Evolutionary conservation across 2,888 invertebrate genomes (phyloP), one percentile per base, ranked within the genome.

Genomic region (Hipparchia semele): DNA sequence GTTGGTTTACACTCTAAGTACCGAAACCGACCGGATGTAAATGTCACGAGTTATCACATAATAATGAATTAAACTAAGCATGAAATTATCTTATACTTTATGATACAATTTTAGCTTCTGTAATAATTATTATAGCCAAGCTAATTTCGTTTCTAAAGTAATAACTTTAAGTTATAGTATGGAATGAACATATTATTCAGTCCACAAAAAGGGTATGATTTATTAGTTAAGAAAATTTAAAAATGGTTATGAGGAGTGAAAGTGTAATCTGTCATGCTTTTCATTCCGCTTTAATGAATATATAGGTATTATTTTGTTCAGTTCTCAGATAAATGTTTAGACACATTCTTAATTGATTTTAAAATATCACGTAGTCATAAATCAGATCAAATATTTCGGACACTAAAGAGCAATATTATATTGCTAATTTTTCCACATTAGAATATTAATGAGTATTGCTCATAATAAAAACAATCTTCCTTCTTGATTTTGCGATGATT

Each of bases 221-320:
- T 61, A 69, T 23, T 69, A 53, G 69, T 49, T 69, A 33, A 51
- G 53, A 61, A 53, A 60, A 69, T 60, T 61, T 7, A 59, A 68
- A 79, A 76, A 77, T 74, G 78, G 77, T 78, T 80, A 81, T 86
- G 87, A 87, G 81, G 79, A 79, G 90, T 85, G 89, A 90, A 90
- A 90, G 90, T 85, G 81, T 82, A 82, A 77, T 79, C 73, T 72
- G 75, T 75, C 76, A 77, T 68, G 10, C 54, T 71, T 71, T 71
- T 74, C 73, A 71, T 12, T 62, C 66, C 60, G 69, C 45, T 66
- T 74, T 70, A 68, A 69, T 69, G 60, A 33, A 60, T 51, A 51
- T 33, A 51, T 33, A 49, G 23, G 23, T 33, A 61, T 59, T 59
- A 68, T 58, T 58, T 45, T 58, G 51, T 51, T 60, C 46, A 68